phyloP scores from a whole-genome alignment of 2,888 invertebrate species.

The Tanytarsus gracilentus region DNA sequence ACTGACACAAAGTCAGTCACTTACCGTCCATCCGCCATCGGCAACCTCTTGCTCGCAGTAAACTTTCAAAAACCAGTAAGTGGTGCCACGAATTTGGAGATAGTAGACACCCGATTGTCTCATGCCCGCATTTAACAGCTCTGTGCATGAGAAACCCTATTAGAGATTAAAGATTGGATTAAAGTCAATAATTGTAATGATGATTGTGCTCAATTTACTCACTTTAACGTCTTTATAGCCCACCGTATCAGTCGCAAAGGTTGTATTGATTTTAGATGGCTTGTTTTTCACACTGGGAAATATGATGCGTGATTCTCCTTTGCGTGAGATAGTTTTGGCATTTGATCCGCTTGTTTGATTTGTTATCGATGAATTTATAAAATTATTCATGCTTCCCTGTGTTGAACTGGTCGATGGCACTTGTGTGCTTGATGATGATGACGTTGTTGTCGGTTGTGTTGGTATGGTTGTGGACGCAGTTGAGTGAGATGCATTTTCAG shows the following conservation, averaged over 20 bases:
- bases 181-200: not conserved
- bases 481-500: slow-evolving; percentile 40
- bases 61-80: slow-evolving; percentile 87
- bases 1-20: slow-evolving; percentile 35
- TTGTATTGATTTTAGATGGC: slow-evolving; percentile 73
- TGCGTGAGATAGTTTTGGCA: slow-evolving; percentile 48
- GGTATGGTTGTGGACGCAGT: slow-evolving; percentile 30
- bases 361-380: slow-evolving; percentile 33
- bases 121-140: slow-evolving; percentile 77
- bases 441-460: slow-evolving; percentile 33
- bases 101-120: slow-evolving; percentile 80
- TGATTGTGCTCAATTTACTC: slow-evolving; percentile 38
- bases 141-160: slow-evolving; percentile 81
- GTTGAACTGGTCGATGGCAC: slow-evolving; percentile 33
- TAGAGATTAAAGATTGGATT: slow-evolving; percentile 36
- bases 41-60: slow-evolving; percentile 82
- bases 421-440: slow-evolving; percentile 35
- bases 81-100: slow-evolving; percentile 80
- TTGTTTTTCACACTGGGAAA: slow-evolving; percentile 89
- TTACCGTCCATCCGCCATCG: slow-evolving; percentile 90
- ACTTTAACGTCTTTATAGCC: slow-evolving; percentile 77
- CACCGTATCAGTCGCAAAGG: slow-evolving; percentile 68
- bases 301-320: slow-evolving; percentile 71
- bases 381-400: slow-evolving; percentile 31
- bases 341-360: slow-evolving; percentile 33